A percentile compares a stretch with the other conserved stretches of the same genome.
Conservation (phyloP, 2,888 invertebrate species). For the Sarcophaga carnaria region DNA sequence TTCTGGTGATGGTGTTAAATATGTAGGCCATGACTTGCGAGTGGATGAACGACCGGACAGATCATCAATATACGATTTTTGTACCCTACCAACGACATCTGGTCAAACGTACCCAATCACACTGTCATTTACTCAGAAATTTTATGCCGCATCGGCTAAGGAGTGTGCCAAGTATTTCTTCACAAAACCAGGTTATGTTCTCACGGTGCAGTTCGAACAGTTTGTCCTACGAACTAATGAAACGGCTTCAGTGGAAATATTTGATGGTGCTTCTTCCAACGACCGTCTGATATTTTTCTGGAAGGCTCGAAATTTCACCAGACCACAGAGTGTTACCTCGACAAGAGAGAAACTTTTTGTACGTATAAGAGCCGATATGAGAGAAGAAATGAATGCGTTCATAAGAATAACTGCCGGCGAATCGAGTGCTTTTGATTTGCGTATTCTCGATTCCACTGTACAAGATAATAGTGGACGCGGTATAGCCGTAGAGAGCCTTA, state of each 20-base stretch:
- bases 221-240: constrained; percentile 89
- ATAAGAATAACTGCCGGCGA: constrained; percentile 90
- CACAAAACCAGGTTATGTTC: constrained; percentile 88
- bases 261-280: constrained; percentile 88
- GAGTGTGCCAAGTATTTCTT: constrained; percentile 91
- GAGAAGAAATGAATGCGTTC: constrained; percentile 89
- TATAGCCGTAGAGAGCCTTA: constrained; percentile 94
- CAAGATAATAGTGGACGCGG: constrained; percentile 96
- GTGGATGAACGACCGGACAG: constrained; percentile 89
- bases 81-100: constrained; percentile 90
- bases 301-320: constrained; percentile 90
- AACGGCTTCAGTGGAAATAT: constrained; percentile 89
- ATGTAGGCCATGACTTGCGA: constrained; percentile 90
- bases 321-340: constrained; percentile 92
- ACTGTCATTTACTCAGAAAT: constrained; percentile 90
- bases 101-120: constrained; percentile 94
- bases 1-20: constrained; percentile 94
- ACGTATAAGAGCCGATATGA: constrained; percentile 88
- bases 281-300: constrained; percentile 88
- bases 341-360: constrained; percentile 91
- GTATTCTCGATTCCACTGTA: constrained; percentile 92
- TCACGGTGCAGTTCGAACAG: constrained; percentile 93
- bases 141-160: constrained; percentile 87
- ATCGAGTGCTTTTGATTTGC: constrained; percentile 92
- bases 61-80: constrained; percentile 91